Conservation (phyloP, 2,888 invertebrate species). For the Rhaphigaster nebulosa region DNA sequence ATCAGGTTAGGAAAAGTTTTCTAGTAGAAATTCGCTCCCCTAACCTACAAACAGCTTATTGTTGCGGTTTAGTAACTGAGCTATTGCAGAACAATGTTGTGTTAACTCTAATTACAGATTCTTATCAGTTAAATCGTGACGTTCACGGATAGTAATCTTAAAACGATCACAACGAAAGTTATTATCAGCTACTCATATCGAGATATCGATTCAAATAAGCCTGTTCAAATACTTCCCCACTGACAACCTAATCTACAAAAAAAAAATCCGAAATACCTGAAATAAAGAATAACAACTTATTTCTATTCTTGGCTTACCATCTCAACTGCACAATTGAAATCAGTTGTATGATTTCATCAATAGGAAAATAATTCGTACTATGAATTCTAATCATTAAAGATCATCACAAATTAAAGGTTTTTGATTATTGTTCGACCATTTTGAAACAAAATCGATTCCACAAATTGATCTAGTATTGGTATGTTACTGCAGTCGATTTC, state of each 20-base stretch:
- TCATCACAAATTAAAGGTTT: too few relatives aligned
- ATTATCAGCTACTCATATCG: background rate
- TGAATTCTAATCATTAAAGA: too few relatives aligned
- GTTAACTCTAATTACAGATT: slow-evolving; percentile 24
- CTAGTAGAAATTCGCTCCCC: slow-evolving; percentile 1
- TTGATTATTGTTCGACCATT: too few relatives aligned
- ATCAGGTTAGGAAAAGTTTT: background rate
- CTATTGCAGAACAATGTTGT: slow-evolving; percentile 47
- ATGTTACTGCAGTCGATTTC: too few relatives aligned
- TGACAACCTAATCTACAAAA: background rate
- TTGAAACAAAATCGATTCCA: too few relatives aligned
- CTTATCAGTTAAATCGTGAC: slow-evolving; percentile 42
- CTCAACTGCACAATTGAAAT: too few relatives aligned
- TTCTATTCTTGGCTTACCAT: too few relatives aligned
- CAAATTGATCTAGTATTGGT: too few relatives aligned
- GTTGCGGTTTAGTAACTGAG: slow-evolving; percentile 11
- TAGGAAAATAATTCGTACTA: too few relatives aligned
- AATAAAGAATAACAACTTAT: too few relatives aligned
- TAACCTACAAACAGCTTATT: slow-evolving; percentile 44
- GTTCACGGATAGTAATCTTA: slow-evolving; percentile 26
- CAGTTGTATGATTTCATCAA: too few relatives aligned
- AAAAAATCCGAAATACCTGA: background rate
- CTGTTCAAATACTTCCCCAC: background rate
- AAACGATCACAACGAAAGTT: slow-evolving; percentile 35
- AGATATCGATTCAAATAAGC: background rate